phyloP scores from a whole-genome alignment of 2,113 vertebrate genomes.

The Mirounga angustirostris region DNA sequence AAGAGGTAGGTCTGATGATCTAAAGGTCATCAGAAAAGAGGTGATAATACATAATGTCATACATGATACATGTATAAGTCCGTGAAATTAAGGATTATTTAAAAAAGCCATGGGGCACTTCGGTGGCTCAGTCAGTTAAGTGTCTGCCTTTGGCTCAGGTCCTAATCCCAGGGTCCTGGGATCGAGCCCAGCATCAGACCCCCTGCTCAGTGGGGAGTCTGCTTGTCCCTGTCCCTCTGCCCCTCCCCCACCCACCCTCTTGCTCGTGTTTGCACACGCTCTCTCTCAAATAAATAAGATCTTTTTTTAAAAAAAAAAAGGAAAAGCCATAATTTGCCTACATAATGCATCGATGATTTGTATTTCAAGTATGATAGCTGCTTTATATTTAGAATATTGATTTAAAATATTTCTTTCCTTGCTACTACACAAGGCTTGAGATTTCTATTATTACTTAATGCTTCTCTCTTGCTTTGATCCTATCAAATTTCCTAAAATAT shows the following conservation, averaged over 20 bases:
- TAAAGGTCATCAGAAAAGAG: not conserved
- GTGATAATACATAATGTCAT: not conserved
- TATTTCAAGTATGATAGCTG: not conserved
- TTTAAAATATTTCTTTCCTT: conserved; percentile 45
- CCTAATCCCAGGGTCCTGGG: not conserved
- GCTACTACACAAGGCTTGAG: not conserved
- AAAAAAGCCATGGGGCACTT: not conserved
- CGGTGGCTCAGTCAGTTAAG: not conserved
- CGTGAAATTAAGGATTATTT: conserved; percentile 10
- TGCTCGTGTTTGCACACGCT: not conserved
- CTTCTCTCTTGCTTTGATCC: not conserved
- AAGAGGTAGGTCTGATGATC: not conserved
- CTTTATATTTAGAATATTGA: conserved; percentile 52
- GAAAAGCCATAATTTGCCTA: not conserved
- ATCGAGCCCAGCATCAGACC: not conserved
- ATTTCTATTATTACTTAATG: conserved; percentile 46
- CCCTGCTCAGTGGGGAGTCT: not conserved
- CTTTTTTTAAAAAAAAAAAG: not conserved
- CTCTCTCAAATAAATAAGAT: not conserved
- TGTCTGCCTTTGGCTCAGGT: not conserved
- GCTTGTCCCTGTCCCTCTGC: not conserved
- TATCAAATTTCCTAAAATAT: conserved; percentile 47
- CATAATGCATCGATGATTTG: conserved; percentile 2
- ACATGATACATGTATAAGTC: not conserved
- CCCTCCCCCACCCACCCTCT: not conserved